phyloP scores from a whole-genome alignment of 1,140 invertebrate species.

The Caerostris extrusa region DNA sequence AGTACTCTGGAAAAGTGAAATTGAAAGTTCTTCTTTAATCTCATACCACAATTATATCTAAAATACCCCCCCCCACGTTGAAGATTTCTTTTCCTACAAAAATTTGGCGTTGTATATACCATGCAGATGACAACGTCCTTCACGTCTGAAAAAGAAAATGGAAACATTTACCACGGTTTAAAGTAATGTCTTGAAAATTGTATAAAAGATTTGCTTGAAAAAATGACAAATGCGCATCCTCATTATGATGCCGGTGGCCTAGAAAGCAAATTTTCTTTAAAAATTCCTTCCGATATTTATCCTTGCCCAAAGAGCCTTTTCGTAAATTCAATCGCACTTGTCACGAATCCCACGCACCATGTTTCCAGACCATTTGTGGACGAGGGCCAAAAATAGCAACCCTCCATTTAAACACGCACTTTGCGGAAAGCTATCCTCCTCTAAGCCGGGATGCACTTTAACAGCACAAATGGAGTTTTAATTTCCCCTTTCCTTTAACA shows the following conservation, averaged over 20 bases:
- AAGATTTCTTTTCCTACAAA: no score
- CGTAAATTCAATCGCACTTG: not conserved
- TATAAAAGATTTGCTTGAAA: no score
- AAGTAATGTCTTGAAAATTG: no score
- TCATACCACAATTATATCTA: no score
- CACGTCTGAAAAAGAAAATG: no score
- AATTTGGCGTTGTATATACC: no score
- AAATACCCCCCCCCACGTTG: no score
- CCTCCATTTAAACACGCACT: not conserved
- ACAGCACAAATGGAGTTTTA: slow-evolving; percentile 15
- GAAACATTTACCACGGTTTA: no score
- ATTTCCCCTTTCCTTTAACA: not conserved
- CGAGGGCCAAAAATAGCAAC: not conserved
- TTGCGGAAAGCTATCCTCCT: not conserved
- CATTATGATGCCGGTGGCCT: not conserved
- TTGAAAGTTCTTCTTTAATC: no score
- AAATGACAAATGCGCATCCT: no score
- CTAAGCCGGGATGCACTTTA: not conserved
- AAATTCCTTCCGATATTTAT: not conserved
- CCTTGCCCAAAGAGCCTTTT: not conserved
- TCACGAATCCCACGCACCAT: not conserved
- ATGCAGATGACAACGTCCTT: no score
- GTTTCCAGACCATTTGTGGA: not conserved
- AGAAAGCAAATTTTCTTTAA: not conserved
- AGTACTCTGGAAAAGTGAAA: no score